Evolutionary conservation across 2,113 vertebrate species (phyloP).

Genomic region (Anguilla rostrata): DNA sequence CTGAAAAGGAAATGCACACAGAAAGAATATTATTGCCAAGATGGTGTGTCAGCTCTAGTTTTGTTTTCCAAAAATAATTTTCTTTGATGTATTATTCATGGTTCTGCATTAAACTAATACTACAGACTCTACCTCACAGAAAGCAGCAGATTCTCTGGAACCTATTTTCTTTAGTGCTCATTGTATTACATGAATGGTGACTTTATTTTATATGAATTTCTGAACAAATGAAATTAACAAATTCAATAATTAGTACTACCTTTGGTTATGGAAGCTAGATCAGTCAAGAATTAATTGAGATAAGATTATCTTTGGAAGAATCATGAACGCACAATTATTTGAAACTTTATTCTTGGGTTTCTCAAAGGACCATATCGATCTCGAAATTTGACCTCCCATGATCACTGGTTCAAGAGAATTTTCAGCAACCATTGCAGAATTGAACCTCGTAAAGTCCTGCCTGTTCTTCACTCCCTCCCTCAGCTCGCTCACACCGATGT

Average conservation of each 20-base stretch:
- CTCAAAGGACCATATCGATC: too few species aligned
- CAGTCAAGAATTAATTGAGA: too few species aligned
- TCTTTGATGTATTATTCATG: neutral
- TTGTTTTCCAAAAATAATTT: neutral
- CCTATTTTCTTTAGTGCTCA: neutral
- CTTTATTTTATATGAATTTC: too few species aligned
- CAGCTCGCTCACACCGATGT: neutral
- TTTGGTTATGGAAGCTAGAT: too few species aligned
- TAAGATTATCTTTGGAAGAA: too few species aligned
- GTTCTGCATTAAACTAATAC: neutral
- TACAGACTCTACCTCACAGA: neutral
- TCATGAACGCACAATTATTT: too few species aligned
- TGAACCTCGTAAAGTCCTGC: neutral
- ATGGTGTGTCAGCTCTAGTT: neutral
- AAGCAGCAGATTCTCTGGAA: neutral
- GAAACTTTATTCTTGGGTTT: too few species aligned
- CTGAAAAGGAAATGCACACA: neutral
- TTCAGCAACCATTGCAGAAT: neutral
- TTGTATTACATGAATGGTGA: neutral
- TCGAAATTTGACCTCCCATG: too few species aligned
- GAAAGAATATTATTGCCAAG: neutral
- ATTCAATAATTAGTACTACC: too few species aligned
- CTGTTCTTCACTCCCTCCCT: too few species aligned
- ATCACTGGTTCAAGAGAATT: too few species aligned
- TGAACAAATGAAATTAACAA: too few species aligned